Base-by-base conservation (phyloP, 2,888 invertebrate genomes). In the Dynastes hyllus region DNA sequence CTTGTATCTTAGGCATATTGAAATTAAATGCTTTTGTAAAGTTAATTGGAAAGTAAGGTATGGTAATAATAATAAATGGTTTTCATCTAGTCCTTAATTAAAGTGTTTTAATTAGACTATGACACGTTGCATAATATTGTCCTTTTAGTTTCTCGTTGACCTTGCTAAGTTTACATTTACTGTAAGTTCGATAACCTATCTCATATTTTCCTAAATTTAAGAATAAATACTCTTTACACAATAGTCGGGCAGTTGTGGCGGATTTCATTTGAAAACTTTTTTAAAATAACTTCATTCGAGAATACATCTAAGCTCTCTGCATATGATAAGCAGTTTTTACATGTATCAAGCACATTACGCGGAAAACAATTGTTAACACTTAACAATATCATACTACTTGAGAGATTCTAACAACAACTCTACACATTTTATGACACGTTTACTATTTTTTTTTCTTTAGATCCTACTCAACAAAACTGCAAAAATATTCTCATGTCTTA, bases 181-280 rank as follows among this genome's bases (percentile, higher is more conserved):
- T 22, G 45, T 58, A 40, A 45, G 61, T 61, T 75, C 40, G 61
- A 50, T 58, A 75, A 75, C 61, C 61, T 61, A 75, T 45, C 27
- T 61, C n/a, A 29, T 45, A 11, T 29, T 27, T 61, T 63, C 67
- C 27, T 61, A 75, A 75, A 75, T 61, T 75, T 75, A 75, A 45
- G 45, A 75, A 63, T 75, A 75, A 40, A 45, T 58, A 27, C 22
- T 40, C 58, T 71, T 77, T 77, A 73, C 73, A 79, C 66, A 77
- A 63, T 79, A 77, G 50, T 78, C 81, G 83, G 81, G 83, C 83
- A 83, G 81, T 82, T 81, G 81, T 82, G 81, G 83, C 83, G 81
- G 81, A 83, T 83, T 70, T 79, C 73, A 37, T 78, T 76, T 53
- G 55, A 75, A 37, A 45, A 37, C 16, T 40, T 58, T 37, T 37